These are phyloP conservation scores for Andrena praecox DNA, from an alignment of 2,888 invertebrate species.

Conservation along the genomic window DNA sequence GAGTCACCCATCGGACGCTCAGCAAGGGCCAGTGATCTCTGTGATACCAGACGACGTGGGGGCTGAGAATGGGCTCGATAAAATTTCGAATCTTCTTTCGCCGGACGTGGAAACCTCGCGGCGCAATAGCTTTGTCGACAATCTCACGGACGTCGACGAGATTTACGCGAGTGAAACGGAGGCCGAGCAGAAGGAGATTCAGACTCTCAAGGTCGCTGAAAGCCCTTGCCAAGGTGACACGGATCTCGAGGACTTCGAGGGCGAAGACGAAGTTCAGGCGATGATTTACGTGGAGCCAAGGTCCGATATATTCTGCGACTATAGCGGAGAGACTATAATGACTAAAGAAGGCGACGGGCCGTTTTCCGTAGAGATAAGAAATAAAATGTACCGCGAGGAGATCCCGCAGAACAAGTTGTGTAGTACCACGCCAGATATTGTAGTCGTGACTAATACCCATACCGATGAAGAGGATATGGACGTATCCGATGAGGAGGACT, in stretches of 20 bases:
- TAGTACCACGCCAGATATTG: constrained; percentile 64
- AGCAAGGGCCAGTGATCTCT: constrained; percentile 77
- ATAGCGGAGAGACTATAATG: constrained; percentile 80
- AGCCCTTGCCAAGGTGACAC: constrained; percentile 77
- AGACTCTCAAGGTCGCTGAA: constrained; percentile 68
- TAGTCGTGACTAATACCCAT: constrained; percentile 78
- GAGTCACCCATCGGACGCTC: constrained; percentile 33
- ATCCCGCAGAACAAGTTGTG: neutral
- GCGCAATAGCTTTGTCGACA: constrained; percentile 76
- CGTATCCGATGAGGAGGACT: constrained; percentile 81
- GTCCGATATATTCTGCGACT: constrained; percentile 78
- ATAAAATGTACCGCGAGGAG: constrained; percentile 76
- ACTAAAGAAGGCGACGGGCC: constrained; percentile 83
- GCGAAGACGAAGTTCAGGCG: constrained; percentile 76
- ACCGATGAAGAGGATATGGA: constrained; percentile 83
- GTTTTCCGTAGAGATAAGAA: constrained; percentile 81
- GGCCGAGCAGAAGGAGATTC: constrained; percentile 29
- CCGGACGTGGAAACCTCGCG: constrained; percentile 59
- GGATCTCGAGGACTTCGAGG: constrained; percentile 81
- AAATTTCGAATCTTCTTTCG: constrained; percentile 37
- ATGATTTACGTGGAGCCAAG: constrained; percentile 75
- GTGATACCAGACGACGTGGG: constrained; percentile 71
- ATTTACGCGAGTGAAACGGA: constrained; percentile 81
- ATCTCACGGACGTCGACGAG: constrained; percentile 82
- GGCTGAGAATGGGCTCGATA: constrained; percentile 36